phyloP scores from a whole-genome alignment of 2,888 invertebrate species.

The Nudaria mundana region DNA sequence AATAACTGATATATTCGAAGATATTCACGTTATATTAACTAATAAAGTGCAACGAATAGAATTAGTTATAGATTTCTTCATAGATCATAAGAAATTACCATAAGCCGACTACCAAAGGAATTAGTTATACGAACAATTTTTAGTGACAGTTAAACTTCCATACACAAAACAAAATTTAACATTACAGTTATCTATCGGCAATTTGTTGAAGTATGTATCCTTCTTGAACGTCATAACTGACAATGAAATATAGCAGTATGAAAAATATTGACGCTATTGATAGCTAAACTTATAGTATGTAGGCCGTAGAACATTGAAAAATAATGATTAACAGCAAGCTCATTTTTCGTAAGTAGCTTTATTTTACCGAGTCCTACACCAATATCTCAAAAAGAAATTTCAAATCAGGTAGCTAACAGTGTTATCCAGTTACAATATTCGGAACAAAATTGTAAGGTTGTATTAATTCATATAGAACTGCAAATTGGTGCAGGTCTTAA shows the following conservation, averaged over 20 bases:
- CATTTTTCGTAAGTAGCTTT: too few species aligned
- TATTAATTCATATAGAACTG: too few species aligned
- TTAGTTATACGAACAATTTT: constrained; percentile 18
- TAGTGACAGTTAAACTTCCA: constrained; percentile 24
- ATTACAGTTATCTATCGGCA: constrained; percentile 37
- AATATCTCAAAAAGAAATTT: too few species aligned
- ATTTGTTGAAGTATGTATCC: constrained; percentile 34
- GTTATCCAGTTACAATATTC: too few species aligned
- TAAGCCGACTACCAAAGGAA: constrained; percentile 1
- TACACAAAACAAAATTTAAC: constrained; percentile 21
- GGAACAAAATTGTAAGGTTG: too few species aligned
- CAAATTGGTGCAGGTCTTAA: too few species aligned
- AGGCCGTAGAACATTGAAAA: too few species aligned
- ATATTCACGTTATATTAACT: too few species aligned
- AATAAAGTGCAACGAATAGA: constrained; percentile 5
- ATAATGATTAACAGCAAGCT: too few species aligned
- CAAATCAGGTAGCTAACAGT: too few species aligned
- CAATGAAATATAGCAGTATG: constrained; percentile 23
- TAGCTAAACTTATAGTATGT: too few species aligned
- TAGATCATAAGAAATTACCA: constrained; percentile 6
- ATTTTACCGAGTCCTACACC: too few species aligned
- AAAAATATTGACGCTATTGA: constrained; percentile 21
- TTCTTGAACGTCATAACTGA: constrained; percentile 26
- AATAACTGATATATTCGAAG: constrained; percentile 14
- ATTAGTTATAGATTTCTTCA: constrained; percentile 11